phyloP scores from a whole-genome alignment of 2,113 vertebrate species.

The Plectropomus leopardus region DNA sequence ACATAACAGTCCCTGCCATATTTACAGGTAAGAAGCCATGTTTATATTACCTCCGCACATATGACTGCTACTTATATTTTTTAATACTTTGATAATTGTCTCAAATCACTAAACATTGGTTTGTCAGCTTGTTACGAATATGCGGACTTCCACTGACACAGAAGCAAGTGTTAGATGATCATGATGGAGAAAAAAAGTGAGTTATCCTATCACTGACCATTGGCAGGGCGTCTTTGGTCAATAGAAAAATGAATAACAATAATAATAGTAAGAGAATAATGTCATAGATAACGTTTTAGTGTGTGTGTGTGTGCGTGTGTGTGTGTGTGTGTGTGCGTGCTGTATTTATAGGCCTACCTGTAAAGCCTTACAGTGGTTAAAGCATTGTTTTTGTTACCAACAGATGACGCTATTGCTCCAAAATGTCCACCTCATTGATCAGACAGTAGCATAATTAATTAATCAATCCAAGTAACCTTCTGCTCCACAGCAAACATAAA shows the following conservation, averaged over 20 bases:
- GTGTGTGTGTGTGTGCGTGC: too few species aligned
- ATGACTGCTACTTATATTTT: neutral
- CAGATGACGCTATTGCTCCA: slow-evolving; percentile 55
- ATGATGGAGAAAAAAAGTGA: neutral
- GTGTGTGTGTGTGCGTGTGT: too few species aligned
- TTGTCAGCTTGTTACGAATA: slow-evolving; percentile 17
- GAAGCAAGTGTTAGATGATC: neutral
- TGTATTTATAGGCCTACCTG: too few species aligned
- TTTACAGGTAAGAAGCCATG: neutral
- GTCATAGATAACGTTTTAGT: too few species aligned
- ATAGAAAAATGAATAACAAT: too few species aligned
- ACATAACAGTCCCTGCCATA: fast-evolving
- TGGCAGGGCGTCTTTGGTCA: too few species aligned
- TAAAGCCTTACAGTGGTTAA: neutral
- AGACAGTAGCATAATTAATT: neutral
- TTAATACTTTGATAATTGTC: neutral
- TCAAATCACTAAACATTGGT: fast-evolving
- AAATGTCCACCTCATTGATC: neutral
- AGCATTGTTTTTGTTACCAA: neutral
- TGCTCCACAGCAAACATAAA: neutral
- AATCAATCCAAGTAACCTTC: neutral
- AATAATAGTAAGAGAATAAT: too few species aligned
- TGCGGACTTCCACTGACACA: neutral
- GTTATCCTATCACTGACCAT: neutral
- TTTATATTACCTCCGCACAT: neutral